Percentiles rank a stretch among this genome's conserved stretches.
Evolutionary conservation across 2,888 invertebrate genomes (phyloP).

Genomic region (Orgyia antiqua): DNA sequence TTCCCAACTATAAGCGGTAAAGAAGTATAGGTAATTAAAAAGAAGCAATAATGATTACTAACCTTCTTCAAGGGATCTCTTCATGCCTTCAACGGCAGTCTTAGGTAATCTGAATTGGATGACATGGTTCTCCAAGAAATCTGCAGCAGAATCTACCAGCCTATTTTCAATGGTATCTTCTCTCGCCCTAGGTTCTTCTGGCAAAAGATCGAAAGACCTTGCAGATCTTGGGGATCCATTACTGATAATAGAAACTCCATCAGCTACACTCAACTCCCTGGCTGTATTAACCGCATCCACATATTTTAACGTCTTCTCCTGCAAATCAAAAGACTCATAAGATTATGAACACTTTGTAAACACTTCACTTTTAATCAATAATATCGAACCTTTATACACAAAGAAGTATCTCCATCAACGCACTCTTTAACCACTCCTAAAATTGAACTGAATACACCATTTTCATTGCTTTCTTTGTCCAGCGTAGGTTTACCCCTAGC

Average conservation of each 20-base stretch:
- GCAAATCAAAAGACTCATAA: constrained; percentile 69
- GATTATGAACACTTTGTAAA: too few relatives aligned
- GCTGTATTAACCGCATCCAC: constrained; percentile 77
- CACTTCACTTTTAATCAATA: constrained; percentile 39
- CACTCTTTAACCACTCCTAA: constrained; percentile 84
- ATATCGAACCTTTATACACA: constrained; percentile 83
- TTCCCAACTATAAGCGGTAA: too few relatives aligned
- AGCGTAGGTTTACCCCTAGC: constrained; percentile 69
- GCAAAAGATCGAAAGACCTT: constrained; percentile 80
- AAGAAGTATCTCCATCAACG: constrained; percentile 81
- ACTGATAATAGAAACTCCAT: constrained; percentile 77
- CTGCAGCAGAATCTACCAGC: constrained; percentile 85
- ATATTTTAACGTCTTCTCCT: constrained; percentile 86
- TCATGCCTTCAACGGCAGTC: constrained; percentile 84
- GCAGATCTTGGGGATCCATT: constrained; percentile 78
- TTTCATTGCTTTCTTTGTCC: constrained; percentile 74
- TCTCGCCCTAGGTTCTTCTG: constrained; percentile 84
- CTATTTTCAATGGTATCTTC: constrained; percentile 86
- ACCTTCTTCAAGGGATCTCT: constrained; percentile 90
- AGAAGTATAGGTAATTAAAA: too few relatives aligned
- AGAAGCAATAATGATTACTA: constrained; percentile 21
- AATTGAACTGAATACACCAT: constrained; percentile 62
- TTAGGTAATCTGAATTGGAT: constrained; percentile 89
- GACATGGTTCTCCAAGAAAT: constrained; percentile 88
- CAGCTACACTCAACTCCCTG: constrained; percentile 78